A percentile compares a stretch with the other conserved stretches of the same genome.
Conservation (phyloP, 2,113 vertebrate genomes). For the Ictidomys tridecemlineatus region DNA sequence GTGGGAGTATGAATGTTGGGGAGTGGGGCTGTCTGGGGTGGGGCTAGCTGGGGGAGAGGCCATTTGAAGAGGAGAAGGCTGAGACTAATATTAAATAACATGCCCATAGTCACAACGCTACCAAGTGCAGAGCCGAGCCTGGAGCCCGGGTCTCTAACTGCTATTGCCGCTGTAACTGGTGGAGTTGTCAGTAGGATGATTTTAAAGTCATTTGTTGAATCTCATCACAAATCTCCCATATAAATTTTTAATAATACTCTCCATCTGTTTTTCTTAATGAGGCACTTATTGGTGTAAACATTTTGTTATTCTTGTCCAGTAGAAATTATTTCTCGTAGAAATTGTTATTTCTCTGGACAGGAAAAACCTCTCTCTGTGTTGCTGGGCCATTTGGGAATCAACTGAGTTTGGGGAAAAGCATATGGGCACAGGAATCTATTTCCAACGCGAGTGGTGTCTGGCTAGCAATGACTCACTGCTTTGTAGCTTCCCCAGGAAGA, state of each 20-base stretch:
- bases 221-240: background rate
- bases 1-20: background rate
- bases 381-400: background rate
- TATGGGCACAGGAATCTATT: background rate
- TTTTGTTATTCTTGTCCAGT: slow-evolving; percentile 33
- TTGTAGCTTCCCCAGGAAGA: background rate
- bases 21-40: background rate
- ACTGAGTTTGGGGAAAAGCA: background rate
- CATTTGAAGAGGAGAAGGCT: background rate
- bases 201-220: background rate
- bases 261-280: slow-evolving; percentile 19
- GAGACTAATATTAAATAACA: background rate
- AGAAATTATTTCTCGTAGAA: slow-evolving; percentile 33
- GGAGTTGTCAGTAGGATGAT: background rate
- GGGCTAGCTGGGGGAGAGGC: background rate
- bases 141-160: no score
- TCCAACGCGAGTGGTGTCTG: background rate
- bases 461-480: background rate
- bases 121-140: background rate
- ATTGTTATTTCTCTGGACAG: background rate
- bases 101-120: background rate
- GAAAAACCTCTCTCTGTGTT: background rate
- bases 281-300: background rate
- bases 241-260: slow-evolving; percentile 15
- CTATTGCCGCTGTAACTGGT: background rate